Base-by-base conservation (phyloP, 2,113 vertebrate species). In the Laticauda colubrina region DNA sequence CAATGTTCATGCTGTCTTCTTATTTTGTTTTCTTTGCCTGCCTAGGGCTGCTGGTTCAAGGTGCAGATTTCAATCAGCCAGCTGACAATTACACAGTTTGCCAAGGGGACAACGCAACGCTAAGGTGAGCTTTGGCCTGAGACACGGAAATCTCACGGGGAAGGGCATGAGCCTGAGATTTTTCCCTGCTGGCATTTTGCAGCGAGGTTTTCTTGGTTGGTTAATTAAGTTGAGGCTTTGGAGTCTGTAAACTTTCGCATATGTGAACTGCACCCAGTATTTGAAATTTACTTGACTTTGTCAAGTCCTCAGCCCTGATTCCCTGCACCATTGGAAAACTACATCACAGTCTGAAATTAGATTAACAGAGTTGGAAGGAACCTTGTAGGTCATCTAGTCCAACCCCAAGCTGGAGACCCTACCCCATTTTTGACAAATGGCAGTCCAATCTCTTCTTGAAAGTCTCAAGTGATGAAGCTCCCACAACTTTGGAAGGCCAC, bases 61-160 rank as follows among this genome's bases (percentile, higher is more conserved):
- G 92, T 61, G 92, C 89, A 15, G 92, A 93, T 90, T 93, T 93
- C 86, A 93, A 21, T 43, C 92, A 93, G n/a, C 89, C 92, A 45
- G 92, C 92, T 5, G 92, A 93, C 81, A 93, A 93, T 61, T 93
- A 93, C 56, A 93, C 92, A 61, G 92, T 93, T 61, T 93, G 88
- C 59, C 92, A 93, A n/a, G 92, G 92, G 81, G 92, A 93, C 92
- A 93, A 93, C 12, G 89, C 92, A 55, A 93, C 92, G 7, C 56
- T 93, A 64, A 93, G 92, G 92, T 93, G 75, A 93, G 92, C 86
- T 54, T 61, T 21, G 43, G 21, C 18, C 23, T 64, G 23, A 6
- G 23, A 89, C 23, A 2, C 23, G 7, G 4, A 24, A 20, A 20
- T 48, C 11, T 0, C 18, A 2, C n/a, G 55, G 18, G 9, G 45